Evolutionary conservation across 2,113 vertebrate genomes (phyloP), one percentile per base, ranked within the genome.

Genomic region (Antigone vipio): DNA sequence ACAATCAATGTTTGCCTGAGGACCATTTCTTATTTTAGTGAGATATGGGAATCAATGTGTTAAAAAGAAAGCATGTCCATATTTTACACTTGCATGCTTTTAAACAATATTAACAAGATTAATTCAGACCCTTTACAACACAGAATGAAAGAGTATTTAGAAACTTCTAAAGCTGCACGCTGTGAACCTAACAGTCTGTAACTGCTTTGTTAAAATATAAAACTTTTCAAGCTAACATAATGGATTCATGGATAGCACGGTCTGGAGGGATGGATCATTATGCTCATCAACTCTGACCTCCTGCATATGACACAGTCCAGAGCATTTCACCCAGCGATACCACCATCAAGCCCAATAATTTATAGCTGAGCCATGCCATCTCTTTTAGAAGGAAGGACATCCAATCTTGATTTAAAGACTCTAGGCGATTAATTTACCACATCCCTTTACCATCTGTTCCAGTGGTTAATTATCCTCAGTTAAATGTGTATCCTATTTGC

Each of bases 331-430:
- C 76, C 83, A 96, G 60, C 6, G 4, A 86, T 93, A 86, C 44
- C 80, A 89, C 91, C 85, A 86, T 89, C 91, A 81, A 86, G 64
- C 30, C 44, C 12, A 86, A 79, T 84, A 96, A 96, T 93, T 95
- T 96, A 94, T 86, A 95, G 83, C 80, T 96, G 68, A 96, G 86
- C 35, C 16, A 3, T 71, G 92, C 75, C 76, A 84, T 89, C 78
- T 81, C 73, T 93, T 92, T 94, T 81, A 94, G 79, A 85, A 95
- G 50, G 79, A 96, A 88, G 88, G 88, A 92, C 71, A 91, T 95
- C 64, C 73, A 92, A 83, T 80, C 93, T 88, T 96, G 93, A 97
- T 96, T 94, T 96, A 96, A 91, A 93, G 83, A 96, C 92, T 96
- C 79, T 45, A 91, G 79, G 75, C 2, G 35, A 95, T 96, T 96